Evolutionary conservation across 2,888 invertebrate species (phyloP), one percentile per base, ranked within the genome.

Genomic region (Leptogaster cylindrica): DNA sequence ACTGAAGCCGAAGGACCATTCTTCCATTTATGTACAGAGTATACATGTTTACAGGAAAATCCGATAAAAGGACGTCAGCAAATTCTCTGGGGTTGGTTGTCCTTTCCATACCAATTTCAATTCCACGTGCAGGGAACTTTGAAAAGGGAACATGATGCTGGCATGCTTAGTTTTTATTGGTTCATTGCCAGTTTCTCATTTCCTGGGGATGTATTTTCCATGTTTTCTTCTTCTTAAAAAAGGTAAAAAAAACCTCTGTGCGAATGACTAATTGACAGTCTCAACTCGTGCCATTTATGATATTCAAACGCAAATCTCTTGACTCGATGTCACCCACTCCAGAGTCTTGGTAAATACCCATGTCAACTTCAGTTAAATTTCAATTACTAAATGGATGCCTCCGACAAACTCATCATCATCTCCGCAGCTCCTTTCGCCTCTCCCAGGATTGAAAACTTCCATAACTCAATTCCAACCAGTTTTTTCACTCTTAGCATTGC

Each of bases 351-450:
- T 44, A 63, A 68, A 66, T 66, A 68, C 65, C 66, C 65, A 51
- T 51, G 68, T 68, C 68, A 69, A 52, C 66, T 66, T 69, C 66
- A 69, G 66, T 69, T 66, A 69, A 69, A 69, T 66, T 69, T 69
- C 69, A 69, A 69, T 69, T 69, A 69, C 66, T 51, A 69, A 69
- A 69, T 69, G 63, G 69, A 69, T 64, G 27, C 23, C 39, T 25
- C 48, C 25, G 3, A 23, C 16, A 18, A n/a, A 18, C 36, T 14
- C 12, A 31, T 58, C 58, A 25, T 23, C 23, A 20, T 39, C 46
- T 18, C 31, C 28, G 44, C n/a, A 46, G 44, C 31, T 46, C 23
- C 16, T 28, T 33, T 46, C 25, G 8, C 52, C 41, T 67, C 46
- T 28, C 58, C 39, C 41, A 46, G 16, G 48, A 65, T 55, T 55